Base-by-base conservation (phyloP, 2,797 vertebrate species). In the Natrix natrix region DNA sequence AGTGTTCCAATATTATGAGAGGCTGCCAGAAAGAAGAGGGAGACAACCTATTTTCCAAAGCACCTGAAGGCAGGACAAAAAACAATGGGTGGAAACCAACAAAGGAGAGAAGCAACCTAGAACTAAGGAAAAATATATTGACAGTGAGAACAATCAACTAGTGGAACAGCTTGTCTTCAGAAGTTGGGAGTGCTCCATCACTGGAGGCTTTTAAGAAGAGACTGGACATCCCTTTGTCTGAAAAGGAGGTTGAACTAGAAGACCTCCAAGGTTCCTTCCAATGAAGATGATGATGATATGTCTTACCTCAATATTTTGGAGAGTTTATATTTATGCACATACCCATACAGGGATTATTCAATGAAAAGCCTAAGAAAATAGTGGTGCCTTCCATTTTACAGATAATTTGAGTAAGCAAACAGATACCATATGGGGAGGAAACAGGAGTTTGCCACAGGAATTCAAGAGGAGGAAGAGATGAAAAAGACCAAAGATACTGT, bases 281-380 rank as follows among this genome's bases (percentile, higher is more conserved):
- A 37, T 0, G 7, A 20, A 37, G 6, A 63, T 12, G 60, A 61
- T 10, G 59, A 24, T 60, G 61, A 28, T 63, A 28, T 63, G 26
- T 66, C 28, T 66, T 66, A 66, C 60, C 16, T 48, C 0, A 78
- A 43, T 4, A 8, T 55, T 13, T 89, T 92, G 37, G 17, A 6
- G 0, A 1, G 43, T 26, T n/a, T 48, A 2, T 0, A 1, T 14
- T 12, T 55, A 17, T 48, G 4, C 48, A 0, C 54, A 90, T 3
- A 61, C 24, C 7, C 37, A 55, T 28, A 10, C 20, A 74, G 3
- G 61, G 4, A 32, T 88, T 78, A 78, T 78, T 92, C 52, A 88
- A 52, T 59, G 17, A 66, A 83, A 88, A 57, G 13, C 86, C 54
- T 87, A 48, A n/a, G 3, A 55, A 93, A 93, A 83, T 78, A 91